Evolutionary conservation across 2,888 invertebrate species (phyloP).

Genomic region (Philhelius pedissequus): DNA sequence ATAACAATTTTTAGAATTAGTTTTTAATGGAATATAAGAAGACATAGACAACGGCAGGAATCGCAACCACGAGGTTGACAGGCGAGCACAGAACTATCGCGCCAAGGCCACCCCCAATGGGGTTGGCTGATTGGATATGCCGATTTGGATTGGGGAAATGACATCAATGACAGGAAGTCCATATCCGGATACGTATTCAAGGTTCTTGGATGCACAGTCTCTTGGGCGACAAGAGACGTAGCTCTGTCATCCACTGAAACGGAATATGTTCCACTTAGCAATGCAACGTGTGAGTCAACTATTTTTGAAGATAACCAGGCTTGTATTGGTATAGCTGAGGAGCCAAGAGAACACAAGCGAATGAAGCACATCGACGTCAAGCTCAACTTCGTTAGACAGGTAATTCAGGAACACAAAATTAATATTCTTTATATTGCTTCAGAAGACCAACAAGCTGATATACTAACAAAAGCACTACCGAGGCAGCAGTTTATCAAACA

Average conservation of each 20-base stretch:
- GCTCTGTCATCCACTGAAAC: slow-evolving; percentile 46
- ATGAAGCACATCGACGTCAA: slow-evolving; percentile 51
- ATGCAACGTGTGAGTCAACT: neutral
- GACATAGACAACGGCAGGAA: too few species aligned
- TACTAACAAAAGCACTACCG: neutral
- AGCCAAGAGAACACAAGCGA: slow-evolving; percentile 46
- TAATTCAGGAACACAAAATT: slow-evolving; percentile 6
- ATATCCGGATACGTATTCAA: slow-evolving; percentile 30
- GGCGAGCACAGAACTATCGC: neutral
- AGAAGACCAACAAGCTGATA: neutral
- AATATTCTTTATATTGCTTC: neutral
- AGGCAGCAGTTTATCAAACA: neutral
- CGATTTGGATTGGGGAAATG: slow-evolving; percentile 50
- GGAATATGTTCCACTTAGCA: slow-evolving; percentile 34
- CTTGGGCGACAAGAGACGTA: slow-evolving; percentile 35
- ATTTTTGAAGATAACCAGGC: slow-evolving; percentile 41
- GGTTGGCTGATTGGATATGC: slow-evolving; percentile 31
- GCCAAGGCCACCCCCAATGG: neutral
- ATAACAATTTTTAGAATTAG: too few species aligned
- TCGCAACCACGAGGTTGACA: too few species aligned
- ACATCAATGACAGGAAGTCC: slow-evolving; percentile 51
- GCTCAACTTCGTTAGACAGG: slow-evolving; percentile 38
- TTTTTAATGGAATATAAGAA: too few species aligned
- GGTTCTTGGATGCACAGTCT: slow-evolving; percentile 33
- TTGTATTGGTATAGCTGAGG: slow-evolving; percentile 47